Base-by-base conservation (phyloP, 2,888 invertebrate genomes). In the Phalera bucephala region DNA sequence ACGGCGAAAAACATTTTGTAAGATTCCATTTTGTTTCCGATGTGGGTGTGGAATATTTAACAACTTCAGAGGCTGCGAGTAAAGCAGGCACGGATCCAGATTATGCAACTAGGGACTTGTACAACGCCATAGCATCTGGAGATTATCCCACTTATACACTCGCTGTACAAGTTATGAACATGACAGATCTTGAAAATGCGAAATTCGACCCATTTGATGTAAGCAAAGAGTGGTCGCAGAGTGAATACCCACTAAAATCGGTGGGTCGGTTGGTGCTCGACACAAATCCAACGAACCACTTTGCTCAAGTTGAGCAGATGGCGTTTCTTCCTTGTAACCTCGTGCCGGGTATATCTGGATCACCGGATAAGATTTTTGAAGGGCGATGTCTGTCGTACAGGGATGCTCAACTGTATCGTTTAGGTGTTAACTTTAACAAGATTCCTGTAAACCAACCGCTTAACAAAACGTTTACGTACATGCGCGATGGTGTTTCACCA, bases 381-480 rank as follows among this genome's bases (percentile, higher is more conserved):
- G 95, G 95, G 5, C 93, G 96, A 40, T 87, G 96, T 0, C 94
- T 96, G 70, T 91, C 95, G 0, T 97, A 99, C 70, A 92, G 93
- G 1, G 97, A 98, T 76, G 96, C 98, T 0, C 98, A 98, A 64
- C 59, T 72, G 35, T 77, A 92, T 92, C 6, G 98, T 95, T 80
- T 99, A 60, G 99, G 98, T 4, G 91, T 95, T 4, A 99, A 99
- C 86, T 95, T 94, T 72, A 91, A 95, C 49, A 97, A 96, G 72
- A 91, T 99, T 22, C 95, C 97, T 0, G 96, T 99, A 21, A 99
- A 98, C 80, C 97, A 97, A 74, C 98, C 98, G 0, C 95, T 93
- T 81, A 19, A 10, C 2, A 17, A 5, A 5, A 5, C 17, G 3
- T 19, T 11, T 1, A 17, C 29, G 1, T 19, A 19, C 29, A 29